A percentile compares a stretch with the other conserved stretches of the same genome.
phyloP scores from a whole-genome alignment of 2,888 invertebrate species.

The Drosophila subquinaria region DNA sequence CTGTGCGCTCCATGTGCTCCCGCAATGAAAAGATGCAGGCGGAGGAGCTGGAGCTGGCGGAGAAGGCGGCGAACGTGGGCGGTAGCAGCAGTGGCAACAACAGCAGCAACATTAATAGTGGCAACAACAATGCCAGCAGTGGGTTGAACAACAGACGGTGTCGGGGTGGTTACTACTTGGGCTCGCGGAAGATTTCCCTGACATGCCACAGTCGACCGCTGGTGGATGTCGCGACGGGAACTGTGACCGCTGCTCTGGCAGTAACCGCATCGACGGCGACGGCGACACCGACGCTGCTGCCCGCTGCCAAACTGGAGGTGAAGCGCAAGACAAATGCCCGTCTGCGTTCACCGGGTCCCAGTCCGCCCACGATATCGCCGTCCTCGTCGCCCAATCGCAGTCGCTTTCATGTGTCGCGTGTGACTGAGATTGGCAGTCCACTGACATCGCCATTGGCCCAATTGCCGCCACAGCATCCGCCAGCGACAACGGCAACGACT shows the following conservation, averaged over 20 bases:
- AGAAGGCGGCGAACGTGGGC: conserved; percentile 67
- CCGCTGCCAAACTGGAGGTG: conserved; percentile 82
- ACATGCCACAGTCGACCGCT: conserved; percentile 88
- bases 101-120: conserved; percentile 31
- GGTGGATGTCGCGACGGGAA: conserved; percentile 85
- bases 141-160: conserved; percentile 56
- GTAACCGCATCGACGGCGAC: conserved; percentile 58
- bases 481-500: conserved; percentile 52
- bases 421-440: conserved; percentile 81
- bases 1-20: conserved; percentile 88
- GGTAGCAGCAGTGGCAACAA: conserved; percentile 7
- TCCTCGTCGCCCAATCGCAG: conserved; percentile 89
- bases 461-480: conserved; percentile 67
- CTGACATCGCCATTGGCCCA: conserved; percentile 80
- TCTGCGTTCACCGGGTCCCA: conserved; percentile 89
- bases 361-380: conserved; percentile 89
- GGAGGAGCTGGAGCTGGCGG: conserved; percentile 67
- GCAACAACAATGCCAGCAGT: conserved; percentile 14
- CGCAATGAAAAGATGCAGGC: conserved; percentile 87
- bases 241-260: conserved; percentile 56
- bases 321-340: conserved; percentile 86
- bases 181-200: conserved; percentile 89
- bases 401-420: conserved; percentile 85
- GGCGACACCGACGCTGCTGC: conserved; percentile 68
- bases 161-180: conserved; percentile 84